These are phyloP conservation scores for Pseudomyrmex pallidus DNA, from an alignment of 1,140 invertebrate genomes.

Conservation along the genomic window DNA sequence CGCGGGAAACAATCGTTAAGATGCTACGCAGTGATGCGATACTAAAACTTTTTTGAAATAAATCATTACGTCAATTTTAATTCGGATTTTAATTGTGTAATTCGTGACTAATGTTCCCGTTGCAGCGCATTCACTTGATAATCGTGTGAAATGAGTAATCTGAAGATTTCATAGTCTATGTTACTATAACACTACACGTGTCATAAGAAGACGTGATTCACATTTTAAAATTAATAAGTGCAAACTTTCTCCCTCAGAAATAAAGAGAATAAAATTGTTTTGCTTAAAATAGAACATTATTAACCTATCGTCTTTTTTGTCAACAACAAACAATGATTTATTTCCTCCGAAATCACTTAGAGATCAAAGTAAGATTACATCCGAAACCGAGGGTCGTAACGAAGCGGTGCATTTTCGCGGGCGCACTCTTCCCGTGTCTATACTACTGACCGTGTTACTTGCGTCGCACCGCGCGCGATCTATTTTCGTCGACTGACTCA, in stretches of 20 bases:
- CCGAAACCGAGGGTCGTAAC: slow-evolving; percentile 69
- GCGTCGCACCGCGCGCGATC: slow-evolving; percentile 44
- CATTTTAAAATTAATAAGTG: background rate
- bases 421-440: slow-evolving; percentile 67
- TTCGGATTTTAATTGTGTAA: background rate
- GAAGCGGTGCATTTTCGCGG: slow-evolving; percentile 61
- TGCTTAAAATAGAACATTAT: too few relatives aligned
- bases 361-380: slow-evolving; percentile 57
- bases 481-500: slow-evolving; percentile 74
- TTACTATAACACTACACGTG: too few relatives aligned
- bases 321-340: slow-evolving; percentile 38
- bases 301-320: too few relatives aligned
- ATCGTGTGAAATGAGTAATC: slow-evolving; percentile 29
- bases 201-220: slow-evolving; percentile 48
- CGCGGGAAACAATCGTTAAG: background rate
- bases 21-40: background rate
- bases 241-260: background rate
- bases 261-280: background rate
- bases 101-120: slow-evolving; percentile 8
- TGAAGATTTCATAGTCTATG: slow-evolving; percentile 10
- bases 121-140: background rate
- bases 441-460: slow-evolving; percentile 60
- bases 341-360: slow-evolving; percentile 10
- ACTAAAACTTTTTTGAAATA: background rate
- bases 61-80: too few relatives aligned